Evolutionary conservation across 2,888 invertebrate species (phyloP).

Genomic region (Pristionchus mayeri): DNA sequence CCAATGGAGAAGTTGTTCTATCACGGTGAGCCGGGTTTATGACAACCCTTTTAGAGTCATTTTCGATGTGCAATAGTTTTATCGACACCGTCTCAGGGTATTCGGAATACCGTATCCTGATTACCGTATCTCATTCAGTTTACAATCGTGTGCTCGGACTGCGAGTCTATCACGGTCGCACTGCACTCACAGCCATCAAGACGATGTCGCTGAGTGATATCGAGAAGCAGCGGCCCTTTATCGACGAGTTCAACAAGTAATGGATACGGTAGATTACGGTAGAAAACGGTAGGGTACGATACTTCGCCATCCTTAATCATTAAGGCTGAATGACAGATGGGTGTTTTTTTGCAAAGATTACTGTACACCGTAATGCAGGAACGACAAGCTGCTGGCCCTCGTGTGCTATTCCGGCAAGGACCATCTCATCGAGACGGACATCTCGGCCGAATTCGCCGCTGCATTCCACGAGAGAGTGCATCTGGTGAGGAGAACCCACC

Average conservation of each 20-base stretch:
- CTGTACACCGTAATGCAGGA: no score
- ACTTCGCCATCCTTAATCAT: no score
- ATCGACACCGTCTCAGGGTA: no score
- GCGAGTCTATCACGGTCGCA: constrained; percentile 42
- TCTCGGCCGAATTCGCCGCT: constrained; percentile 30
- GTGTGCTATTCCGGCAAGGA: constrained; percentile 52
- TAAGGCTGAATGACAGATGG: no score
- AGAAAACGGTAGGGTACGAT: no score
- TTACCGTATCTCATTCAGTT: constrained; percentile 12
- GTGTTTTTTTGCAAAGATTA: no score
- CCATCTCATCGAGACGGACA: constrained; percentile 51
- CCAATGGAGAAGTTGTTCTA: constrained; percentile 12
- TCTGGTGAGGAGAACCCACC: no score
- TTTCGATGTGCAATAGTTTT: no score
- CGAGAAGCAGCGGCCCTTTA: constrained; percentile 51
- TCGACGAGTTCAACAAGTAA: constrained; percentile 53
- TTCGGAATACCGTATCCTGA: no score
- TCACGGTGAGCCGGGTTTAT: neutral
- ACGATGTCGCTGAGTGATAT: constrained; percentile 51
- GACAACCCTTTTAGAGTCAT: no score
- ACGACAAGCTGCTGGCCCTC: neutral
- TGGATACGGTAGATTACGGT: neutral
- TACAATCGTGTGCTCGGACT: constrained; percentile 46
- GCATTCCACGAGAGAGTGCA: constrained; percentile 15
- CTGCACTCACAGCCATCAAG: constrained; percentile 52